Conservation (phyloP, 1,140 invertebrate genomes). For the Drosophila guanche region DNA sequence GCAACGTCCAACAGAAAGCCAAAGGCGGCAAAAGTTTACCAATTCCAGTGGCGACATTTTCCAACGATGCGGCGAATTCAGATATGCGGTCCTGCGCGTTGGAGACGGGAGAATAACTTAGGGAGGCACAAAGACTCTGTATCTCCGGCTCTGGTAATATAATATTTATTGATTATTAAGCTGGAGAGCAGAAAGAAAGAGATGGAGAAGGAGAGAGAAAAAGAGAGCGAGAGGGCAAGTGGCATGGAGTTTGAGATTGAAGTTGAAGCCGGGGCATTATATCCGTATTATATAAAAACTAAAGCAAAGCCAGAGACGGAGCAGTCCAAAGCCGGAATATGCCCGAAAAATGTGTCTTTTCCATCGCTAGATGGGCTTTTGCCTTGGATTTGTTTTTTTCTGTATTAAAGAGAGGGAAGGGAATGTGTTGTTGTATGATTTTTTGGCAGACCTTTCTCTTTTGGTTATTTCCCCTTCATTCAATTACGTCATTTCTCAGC, state of each 20-base stretch:
- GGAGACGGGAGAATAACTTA: background rate
- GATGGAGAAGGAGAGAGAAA: too few relatives aligned
- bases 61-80: conserved; percentile 14
- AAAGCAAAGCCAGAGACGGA: conserved; percentile 2
- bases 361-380: background rate
- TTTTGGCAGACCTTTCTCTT: conserved; percentile 14
- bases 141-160: conserved; percentile 43
- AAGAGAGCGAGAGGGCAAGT: conserved; percentile 5
- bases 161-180: conserved; percentile 70
- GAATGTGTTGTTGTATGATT: too few relatives aligned
- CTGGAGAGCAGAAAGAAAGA: too few relatives aligned
- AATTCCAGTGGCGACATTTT: conserved; percentile 25
- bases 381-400: too few relatives aligned
- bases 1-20: conserved; percentile 3
- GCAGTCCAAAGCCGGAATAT: too few relatives aligned
- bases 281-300: conserved; percentile 52
- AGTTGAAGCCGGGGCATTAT: conserved; percentile 27
- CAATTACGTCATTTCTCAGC: conserved; percentile 81
- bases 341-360: background rate
- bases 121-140: background rate
- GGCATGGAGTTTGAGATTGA: conserved; percentile 42
- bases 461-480: conserved; percentile 32
- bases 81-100: conserved; percentile 34
- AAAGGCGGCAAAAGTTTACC: conserved; percentile 1
- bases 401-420: too few relatives aligned